Evolutionary conservation across 2,113 vertebrate species (phyloP).

Genomic region (Gallinago jamesoni): DNA sequence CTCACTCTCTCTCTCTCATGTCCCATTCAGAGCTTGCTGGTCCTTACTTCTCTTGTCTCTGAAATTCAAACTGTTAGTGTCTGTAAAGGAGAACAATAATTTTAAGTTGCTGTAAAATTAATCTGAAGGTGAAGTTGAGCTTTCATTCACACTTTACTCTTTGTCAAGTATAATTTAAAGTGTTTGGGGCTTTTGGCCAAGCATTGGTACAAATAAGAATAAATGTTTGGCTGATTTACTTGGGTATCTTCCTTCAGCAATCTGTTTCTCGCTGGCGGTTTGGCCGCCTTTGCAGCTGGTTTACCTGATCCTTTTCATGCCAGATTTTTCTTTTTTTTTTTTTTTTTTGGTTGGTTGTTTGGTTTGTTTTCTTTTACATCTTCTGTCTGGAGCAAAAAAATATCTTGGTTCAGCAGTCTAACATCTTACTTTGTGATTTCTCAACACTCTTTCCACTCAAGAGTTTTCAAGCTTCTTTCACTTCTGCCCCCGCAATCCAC

Average conservation of each 20-base stretch:
- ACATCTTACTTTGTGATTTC: neutral
- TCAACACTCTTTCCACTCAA: neutral
- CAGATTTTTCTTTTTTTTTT: neutral
- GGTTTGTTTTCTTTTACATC: neutral
- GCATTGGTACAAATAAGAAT: neutral
- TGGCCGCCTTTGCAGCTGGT: neutral
- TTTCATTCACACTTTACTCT: neutral
- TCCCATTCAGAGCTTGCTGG: neutral
- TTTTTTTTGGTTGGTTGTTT: neutral
- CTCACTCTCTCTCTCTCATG: neutral
- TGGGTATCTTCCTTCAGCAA: slow-evolving; percentile 7
- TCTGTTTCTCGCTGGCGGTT: neutral
- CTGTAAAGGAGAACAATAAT: neutral
- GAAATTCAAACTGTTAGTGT: neutral
- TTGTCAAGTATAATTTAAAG: neutral
- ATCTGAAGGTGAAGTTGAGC: neutral
- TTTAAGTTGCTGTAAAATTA: neutral
- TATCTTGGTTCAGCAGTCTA: neutral
- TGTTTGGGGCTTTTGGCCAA: neutral
- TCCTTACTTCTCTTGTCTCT: neutral
- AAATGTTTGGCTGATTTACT: slow-evolving; percentile 11
- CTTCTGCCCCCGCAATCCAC: neutral
- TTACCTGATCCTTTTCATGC: slow-evolving; percentile 15
- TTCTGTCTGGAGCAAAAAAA: neutral
- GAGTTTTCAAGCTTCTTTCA: neutral